These are phyloP conservation scores for Pseudorasbora parva DNA, from an alignment of 2,113 vertebrate genomes.

Conservation along the genomic window DNA sequence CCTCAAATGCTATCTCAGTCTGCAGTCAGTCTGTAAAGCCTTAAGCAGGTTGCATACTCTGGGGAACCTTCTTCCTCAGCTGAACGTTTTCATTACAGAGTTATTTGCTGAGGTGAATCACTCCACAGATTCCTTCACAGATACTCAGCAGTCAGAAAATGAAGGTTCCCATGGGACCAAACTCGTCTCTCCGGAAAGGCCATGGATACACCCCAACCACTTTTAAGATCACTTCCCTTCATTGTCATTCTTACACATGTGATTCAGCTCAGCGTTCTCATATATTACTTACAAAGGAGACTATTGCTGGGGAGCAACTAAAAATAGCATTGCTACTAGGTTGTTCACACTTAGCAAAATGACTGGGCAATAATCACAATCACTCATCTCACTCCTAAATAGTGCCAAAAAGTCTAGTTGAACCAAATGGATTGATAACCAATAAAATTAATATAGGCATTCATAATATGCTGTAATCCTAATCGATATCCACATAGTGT, in stretches of 20 bases:
- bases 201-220: background rate
- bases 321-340: background rate
- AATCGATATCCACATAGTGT: background rate
- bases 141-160: conserved; percentile 15
- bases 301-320: background rate
- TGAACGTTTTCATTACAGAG: conserved; percentile 51
- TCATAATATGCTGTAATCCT: background rate
- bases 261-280: background rate
- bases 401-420: background rate
- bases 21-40: conserved; percentile 19
- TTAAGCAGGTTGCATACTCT: conserved; percentile 28
- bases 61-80: conserved; percentile 4
- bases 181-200: background rate
- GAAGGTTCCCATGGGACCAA: conserved; percentile 2
- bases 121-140: background rate
- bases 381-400: background rate
- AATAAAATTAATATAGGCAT: background rate
- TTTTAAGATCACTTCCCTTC: background rate
- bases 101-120: conserved; percentile 48
- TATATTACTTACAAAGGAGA: background rate
- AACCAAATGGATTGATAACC: background rate
- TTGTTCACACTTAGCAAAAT: background rate
- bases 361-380: background rate
- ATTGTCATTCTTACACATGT: background rate
- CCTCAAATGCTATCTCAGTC: background rate